A percentile compares a stretch with the other conserved stretches of the same genome.
phyloP scores from a whole-genome alignment of 2,113 vertebrate species.

The Etia nguti region DNA sequence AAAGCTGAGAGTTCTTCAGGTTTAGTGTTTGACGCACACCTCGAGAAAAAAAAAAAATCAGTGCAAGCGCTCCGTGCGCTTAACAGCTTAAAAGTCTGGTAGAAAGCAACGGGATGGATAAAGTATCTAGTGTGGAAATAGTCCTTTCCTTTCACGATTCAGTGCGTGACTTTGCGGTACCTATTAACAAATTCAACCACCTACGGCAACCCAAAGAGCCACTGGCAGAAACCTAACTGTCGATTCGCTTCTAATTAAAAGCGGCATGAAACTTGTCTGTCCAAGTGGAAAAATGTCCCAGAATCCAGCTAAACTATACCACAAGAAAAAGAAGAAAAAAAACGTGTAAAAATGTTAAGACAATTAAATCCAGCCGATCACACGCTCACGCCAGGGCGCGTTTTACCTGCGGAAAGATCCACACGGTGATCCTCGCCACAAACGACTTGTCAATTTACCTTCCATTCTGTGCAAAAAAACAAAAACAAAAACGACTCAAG shows the following conservation, averaged over 20 bases:
- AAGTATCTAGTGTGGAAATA: constrained; percentile 74
- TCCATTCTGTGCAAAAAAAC: constrained; percentile 62
- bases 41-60: background rate
- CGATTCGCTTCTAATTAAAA: constrained; percentile 23
- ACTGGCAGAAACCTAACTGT: constrained; percentile 13
- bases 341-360: background rate
- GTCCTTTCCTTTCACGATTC: constrained; percentile 70
- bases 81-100: constrained; percentile 4
- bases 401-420: constrained; percentile 71
- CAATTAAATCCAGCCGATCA: constrained; percentile 35
- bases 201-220: constrained; percentile 59
- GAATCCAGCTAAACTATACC: background rate
- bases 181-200: constrained; percentile 70
- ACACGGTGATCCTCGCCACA: constrained; percentile 62
- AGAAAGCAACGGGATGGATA: constrained; percentile 15
- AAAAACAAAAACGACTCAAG: background rate
- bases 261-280: background rate
- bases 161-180: constrained; percentile 77
- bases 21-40: constrained; percentile 4
- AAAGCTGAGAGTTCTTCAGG: constrained; percentile 18
- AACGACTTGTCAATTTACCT: constrained; percentile 61
- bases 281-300: background rate
- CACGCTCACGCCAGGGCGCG: constrained; percentile 40
- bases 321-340: background rate
- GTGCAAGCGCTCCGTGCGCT: constrained; percentile 43